Evolutionary conservation across 2,797 vertebrate genomes (phyloP), one percentile per base, ranked within the genome.

Genomic region (Lithobates sylvaticus): DNA sequence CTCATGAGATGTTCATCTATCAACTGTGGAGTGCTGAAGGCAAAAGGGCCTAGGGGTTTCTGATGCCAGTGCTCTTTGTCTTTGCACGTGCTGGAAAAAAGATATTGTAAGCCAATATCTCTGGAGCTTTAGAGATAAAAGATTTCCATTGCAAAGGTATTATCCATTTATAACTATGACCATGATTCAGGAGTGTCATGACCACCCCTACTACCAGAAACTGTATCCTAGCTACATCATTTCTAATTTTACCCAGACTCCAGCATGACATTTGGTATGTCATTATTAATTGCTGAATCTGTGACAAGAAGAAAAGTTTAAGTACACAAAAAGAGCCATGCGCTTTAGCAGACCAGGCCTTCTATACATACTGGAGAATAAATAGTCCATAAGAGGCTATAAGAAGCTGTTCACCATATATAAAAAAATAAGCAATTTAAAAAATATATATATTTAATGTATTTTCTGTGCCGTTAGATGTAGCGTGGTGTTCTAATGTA

Each of bases 1-100:
- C 42, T 23, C 27, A 50, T 78, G 75, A 83, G 69, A 83, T 83
- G 85, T 78, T 87, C 85, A 87, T 87, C 80, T 65, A 87, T 83
- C 80, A 78, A 83, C 83, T 16, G 32, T 78, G 75, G 44, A 71
- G 64, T 7, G 75, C 50, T 70, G 69, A 54, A 81, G 75, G 75
- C 80, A 87, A 83, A 77, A 78, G 34, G 54, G 61, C 85, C 68
- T 67, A 50, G 68, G 85, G 80, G 85, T 78, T 65, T 42, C 71
- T 78, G 79, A 78, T 78, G 75, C 74, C 75, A 67, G 69, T 39
- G 36, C 77, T 42, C 81, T 83, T 74, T 76, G 54, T 87, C 80
- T 83, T 69, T 83, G 68, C 36, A 58, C 58, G 23, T 32, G 29
- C 68, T 78, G 67, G 47, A 83, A 87, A 83, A 72, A 82, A 86